These are phyloP conservation scores for Pilophorus perplexus DNA, from an alignment of 2,888 invertebrate species.

Conservation along the genomic window DNA sequence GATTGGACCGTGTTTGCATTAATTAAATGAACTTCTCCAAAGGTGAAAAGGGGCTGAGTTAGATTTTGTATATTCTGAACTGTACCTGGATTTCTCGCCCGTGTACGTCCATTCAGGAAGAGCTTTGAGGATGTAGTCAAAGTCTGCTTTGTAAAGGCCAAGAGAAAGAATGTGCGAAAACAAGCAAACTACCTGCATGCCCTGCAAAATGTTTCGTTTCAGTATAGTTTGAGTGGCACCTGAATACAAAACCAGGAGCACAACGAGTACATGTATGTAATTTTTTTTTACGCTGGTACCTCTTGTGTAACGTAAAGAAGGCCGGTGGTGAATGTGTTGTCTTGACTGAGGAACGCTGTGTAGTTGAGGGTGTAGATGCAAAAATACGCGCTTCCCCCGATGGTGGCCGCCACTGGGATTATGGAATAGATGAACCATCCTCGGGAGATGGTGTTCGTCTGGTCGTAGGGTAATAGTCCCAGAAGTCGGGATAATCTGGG, in stretches of 20 bases:
- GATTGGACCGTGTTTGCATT: too few species aligned
- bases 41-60: too few species aligned
- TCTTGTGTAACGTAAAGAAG: conserved; percentile 32
- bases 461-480: conserved; percentile 25
- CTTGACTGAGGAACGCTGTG: conserved; percentile 7
- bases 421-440: conserved; percentile 22
- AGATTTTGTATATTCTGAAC: too few species aligned
- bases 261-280: too few species aligned
- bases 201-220: too few species aligned
- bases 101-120: conserved; percentile 22
- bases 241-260: too few species aligned
- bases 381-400: conserved; percentile 7
- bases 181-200: conserved; percentile 29
- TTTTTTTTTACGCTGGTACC: too few species aligned
- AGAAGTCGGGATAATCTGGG: conserved; percentile 25
- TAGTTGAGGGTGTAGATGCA: conserved; percentile 28
- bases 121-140: conserved; percentile 16
- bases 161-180: conserved; percentile 21
- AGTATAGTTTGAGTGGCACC: too few species aligned
- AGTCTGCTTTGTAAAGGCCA: conserved; percentile 23
- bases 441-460: conserved; percentile 8
- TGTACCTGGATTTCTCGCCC: conserved; percentile 23
- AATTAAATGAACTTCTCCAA: too few species aligned
- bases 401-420: background rate
- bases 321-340: conserved; percentile 6